Base-by-base conservation (phyloP, 2,113 vertebrate species). In the Isichthys henryi region DNA sequence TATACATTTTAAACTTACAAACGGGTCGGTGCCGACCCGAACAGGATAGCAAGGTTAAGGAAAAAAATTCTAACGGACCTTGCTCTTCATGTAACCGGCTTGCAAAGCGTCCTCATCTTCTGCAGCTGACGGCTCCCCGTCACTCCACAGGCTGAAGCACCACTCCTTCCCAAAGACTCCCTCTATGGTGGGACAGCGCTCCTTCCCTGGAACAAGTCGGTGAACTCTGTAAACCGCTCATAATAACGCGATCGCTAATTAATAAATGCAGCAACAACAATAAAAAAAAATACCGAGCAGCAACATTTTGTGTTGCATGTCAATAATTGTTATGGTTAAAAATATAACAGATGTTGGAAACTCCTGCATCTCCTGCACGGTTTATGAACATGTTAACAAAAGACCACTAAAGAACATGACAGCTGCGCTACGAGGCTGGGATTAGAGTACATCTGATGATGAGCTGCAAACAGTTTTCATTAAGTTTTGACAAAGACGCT, bases 101-200 rank as follows among this genome's bases (percentile, higher is more conserved):
- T 62, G 80, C 80, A 58, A 27, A 46, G 31, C 2, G 11, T 89
- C 53, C 6, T 85, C 88, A 39, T 88, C 45, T 56, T 56, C 48
- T 50, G 77, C 48, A 17, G 74, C 62, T 52, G 62, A 5, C 43
- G 46, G 15, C 5, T 83, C 74, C 1, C 94, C 94, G 27, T 96
- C 95, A 91, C 93, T 95, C 96, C 96, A 96, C 56, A 96, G 91
- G 86, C 95, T 93, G 93, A 96, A 94, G 91, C 95, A 96, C 95
- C 95, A 96, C 90, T 96, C 96, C 84, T 96, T 96, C 3, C 95
- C 95, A 90, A 95, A 96, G 0, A 96, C 94, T 13, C 93, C 94
- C 1, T 96, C 95, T 2, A 95, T 95, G 85, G 94, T 91, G 56
- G 94, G 94, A 77, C 93, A 93, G 88, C 92, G 94, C 84, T 91